These are phyloP conservation scores for Apteryx owenii DNA, from an alignment of 2,113 vertebrate genomes.

Conservation along the genomic window DNA sequence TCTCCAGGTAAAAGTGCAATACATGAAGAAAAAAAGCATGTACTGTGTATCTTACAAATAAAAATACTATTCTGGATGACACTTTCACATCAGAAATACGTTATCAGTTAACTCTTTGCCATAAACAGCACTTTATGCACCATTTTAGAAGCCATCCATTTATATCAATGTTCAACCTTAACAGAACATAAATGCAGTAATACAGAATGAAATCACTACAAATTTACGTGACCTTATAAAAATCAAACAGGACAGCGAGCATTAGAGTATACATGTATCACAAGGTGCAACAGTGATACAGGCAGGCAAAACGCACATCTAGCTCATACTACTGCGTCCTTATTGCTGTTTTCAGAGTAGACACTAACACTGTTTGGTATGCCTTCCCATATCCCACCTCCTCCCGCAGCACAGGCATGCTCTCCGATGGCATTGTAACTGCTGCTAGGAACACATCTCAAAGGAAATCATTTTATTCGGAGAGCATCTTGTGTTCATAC, in stretches of 20 bases:
- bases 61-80: not conserved
- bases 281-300: not conserved
- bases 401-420: not conserved
- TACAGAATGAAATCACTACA: accelerated
- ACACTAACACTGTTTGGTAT: accelerated
- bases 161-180: not conserved
- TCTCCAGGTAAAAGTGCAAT: not conserved
- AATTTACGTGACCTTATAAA: not conserved
- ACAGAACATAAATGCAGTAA: accelerated
- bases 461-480: not conserved
- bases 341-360: not conserved
- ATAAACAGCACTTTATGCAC: not conserved
- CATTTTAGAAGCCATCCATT: not conserved
- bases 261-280: accelerated
- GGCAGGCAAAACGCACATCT: not conserved
- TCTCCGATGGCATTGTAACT: not conserved
- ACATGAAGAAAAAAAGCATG: not conserved
- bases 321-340: not conserved
- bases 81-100: not conserved
- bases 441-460: not conserved
- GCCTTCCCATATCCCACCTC: not conserved
- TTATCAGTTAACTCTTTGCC: not conserved
- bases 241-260: not conserved
- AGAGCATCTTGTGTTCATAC: not conserved
- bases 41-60: not conserved